These are phyloP conservation scores for Verasper variegatus DNA, from an alignment of 2,113 vertebrate genomes.

Conservation along the genomic window DNA sequence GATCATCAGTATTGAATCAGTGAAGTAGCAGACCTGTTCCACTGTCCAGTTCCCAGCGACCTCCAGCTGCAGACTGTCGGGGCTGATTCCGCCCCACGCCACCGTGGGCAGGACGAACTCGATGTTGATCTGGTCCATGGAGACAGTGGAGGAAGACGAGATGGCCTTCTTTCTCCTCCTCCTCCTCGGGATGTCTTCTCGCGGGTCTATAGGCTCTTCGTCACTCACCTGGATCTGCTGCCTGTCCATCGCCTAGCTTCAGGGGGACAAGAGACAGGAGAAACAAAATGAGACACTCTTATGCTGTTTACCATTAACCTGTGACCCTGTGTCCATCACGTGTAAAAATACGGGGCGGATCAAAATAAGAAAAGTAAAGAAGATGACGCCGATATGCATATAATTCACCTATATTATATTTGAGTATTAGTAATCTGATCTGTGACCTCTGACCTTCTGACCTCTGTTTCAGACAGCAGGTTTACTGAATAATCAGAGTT, in stretches of 20 bases:
- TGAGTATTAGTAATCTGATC: too few species aligned
- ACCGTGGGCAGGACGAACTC: constrained; percentile 92
- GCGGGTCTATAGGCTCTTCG: constrained; percentile 86
- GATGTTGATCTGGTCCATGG: constrained; percentile 90
- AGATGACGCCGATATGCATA: too few species aligned
- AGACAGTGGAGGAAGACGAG: constrained; percentile 71
- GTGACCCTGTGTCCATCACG: background rate
- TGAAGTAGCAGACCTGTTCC: constrained; percentile 78
- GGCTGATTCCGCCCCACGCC: constrained; percentile 80
- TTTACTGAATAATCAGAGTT: background rate
- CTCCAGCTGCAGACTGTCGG: constrained; percentile 85
- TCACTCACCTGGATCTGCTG: constrained; percentile 72
- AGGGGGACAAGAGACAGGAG: background rate
- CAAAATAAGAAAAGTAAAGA: background rate
- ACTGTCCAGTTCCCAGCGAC: constrained; percentile 94
- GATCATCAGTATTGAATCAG: background rate
- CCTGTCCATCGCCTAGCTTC: constrained; percentile 87
- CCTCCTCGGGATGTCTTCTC: constrained; percentile 88
- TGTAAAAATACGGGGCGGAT: too few species aligned
- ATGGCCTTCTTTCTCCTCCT: constrained; percentile 93
- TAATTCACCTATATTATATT: too few species aligned
- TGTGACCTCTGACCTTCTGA: background rate
- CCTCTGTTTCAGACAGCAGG: background rate
- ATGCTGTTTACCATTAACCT: background rate
- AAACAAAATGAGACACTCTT: background rate